Conservation (phyloP, 1,140 invertebrate genomes). For the Cyrtorhinus lividipennis region DNA sequence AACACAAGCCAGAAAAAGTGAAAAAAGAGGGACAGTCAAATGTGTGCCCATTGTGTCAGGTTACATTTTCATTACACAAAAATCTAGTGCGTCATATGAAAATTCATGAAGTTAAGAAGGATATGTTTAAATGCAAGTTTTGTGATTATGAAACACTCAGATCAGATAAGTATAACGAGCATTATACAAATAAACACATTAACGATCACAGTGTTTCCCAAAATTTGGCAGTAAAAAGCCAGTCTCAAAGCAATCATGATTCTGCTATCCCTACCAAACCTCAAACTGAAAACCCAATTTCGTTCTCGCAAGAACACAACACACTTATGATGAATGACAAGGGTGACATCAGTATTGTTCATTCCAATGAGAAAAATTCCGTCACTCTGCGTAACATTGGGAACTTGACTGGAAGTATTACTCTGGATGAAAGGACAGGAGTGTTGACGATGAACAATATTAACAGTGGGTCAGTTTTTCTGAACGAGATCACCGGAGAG, state of each 20-base stretch:
- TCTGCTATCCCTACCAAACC: background rate
- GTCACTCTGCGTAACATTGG: constrained; percentile 17
- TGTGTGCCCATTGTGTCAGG: constrained; percentile 5
- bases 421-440: constrained; percentile 19
- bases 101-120: constrained; percentile 7
- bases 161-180: constrained; percentile 7
- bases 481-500: constrained; percentile 19
- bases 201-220: background rate
- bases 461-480: constrained; percentile 19
- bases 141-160: constrained; percentile 13
- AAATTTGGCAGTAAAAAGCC: background rate
- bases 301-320: background rate
- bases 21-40: constrained; percentile 1
- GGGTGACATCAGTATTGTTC: constrained; percentile 12
- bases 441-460: constrained; percentile 18
- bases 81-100: constrained; percentile 16
- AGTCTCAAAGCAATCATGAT: background rate
- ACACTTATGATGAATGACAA: background rate
- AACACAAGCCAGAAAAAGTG: background rate
- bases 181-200: background rate
- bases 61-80: constrained; percentile 13
- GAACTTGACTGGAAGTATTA: constrained; percentile 17
- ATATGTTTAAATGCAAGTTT: background rate
- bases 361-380: constrained; percentile 13
- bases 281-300: background rate